These are phyloP conservation scores for Patella caerulea DNA, from an alignment of 2,888 invertebrate species.

Conservation along the genomic window DNA sequence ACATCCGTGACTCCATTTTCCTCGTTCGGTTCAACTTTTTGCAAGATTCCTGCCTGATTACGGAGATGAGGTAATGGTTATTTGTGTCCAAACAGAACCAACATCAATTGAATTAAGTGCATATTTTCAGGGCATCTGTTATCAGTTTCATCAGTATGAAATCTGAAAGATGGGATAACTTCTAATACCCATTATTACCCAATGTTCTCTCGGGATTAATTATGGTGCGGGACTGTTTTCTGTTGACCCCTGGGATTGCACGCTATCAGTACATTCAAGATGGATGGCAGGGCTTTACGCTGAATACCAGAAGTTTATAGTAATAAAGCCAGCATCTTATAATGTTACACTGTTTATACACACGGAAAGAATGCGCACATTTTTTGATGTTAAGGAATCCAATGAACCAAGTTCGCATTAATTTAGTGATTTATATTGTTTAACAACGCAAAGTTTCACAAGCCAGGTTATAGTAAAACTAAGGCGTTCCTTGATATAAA, in stretches of 20 bases:
- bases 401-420: too few relatives aligned
- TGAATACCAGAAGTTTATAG: too few relatives aligned
- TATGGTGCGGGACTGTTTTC: not conserved
- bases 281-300: too few relatives aligned
- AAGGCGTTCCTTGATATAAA: too few relatives aligned
- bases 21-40: not conserved
- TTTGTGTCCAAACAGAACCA: constrained; percentile 1
- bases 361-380: too few relatives aligned
- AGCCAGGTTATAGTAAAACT: too few relatives aligned
- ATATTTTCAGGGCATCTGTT: not conserved
- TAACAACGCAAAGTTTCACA: too few relatives aligned
- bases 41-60: not conserved
- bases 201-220: constrained; percentile 8
- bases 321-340: not conserved
- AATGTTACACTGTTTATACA: not conserved
- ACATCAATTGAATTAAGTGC: not conserved
- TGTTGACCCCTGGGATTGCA: too few relatives aligned
- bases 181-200: not conserved
- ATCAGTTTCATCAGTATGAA: not conserved
- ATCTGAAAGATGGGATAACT: too few relatives aligned
- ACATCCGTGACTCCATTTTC: not conserved
- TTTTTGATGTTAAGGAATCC: too few relatives aligned
- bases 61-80: not conserved
- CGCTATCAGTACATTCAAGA: too few relatives aligned
- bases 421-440: too few relatives aligned